Evolutionary conservation across 2,888 invertebrate genomes (phyloP), one percentile per base, ranked within the genome.

Genomic region (Trachelus troglodyta): DNA sequence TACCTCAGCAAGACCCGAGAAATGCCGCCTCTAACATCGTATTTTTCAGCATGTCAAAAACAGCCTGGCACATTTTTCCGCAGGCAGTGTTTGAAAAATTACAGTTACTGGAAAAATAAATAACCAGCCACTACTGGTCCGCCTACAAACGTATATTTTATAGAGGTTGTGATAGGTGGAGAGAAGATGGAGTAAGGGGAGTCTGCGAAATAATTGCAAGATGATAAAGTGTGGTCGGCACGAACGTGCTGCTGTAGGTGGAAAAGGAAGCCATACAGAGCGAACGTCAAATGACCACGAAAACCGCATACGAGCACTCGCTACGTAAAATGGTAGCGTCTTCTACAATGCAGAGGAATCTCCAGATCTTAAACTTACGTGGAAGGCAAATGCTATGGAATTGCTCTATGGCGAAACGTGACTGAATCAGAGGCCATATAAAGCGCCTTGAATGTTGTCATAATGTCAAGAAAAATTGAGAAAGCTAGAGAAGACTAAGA

Each of bases 51-150:
- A 82, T 85, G 89, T 90, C 90, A 89, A 88, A 88, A 88, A 87
- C 89, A 90, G 89, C 85, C 87, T 87, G 87, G 85, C 87, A 84
- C 89, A 89, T 89, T 90, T 89, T 87, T 89, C 90, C 88, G 83
- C 82, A 85, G 83, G 84, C 85, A 84, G 85, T 81, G 83, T 86
- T 86, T 89, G 89, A 89, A 89, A 89, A 89, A 89, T 89, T 89
- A 89, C 90, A 85, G 86, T 89, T 87, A 85, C 88, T 83, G 77
- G 87, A 87, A 86, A 89, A 89, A 89, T 89, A 89, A 89, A 89
- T 89, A 89, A 89, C 86, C 84, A 83, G 79, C 83, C 81, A 82
- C 83, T 80, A 80, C 82, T 82, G 82, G 75, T 80, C 86, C 85
- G 84, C 87, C 86, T 87, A 83, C 85, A 81, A 84, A 84, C 84